Evolutionary conservation across 2,113 vertebrate species (phyloP).

Genomic region (Electrona antarctica): DNA sequence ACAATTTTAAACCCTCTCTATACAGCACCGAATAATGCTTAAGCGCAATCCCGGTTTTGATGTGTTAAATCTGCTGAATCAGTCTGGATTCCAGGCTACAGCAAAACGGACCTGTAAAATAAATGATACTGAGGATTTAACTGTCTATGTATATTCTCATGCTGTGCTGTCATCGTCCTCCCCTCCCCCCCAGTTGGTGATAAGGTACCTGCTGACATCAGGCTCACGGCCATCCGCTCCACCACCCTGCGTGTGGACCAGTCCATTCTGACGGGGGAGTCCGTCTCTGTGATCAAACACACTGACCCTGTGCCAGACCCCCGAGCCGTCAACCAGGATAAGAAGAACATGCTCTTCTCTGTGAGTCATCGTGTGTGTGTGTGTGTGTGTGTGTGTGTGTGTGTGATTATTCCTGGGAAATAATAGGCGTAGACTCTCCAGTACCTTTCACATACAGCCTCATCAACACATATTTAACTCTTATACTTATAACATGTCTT

Average conservation of each 20-base stretch:
- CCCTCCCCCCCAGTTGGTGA: constrained; percentile 83
- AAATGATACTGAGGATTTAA: too few relatives aligned
- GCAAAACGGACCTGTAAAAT: too few relatives aligned
- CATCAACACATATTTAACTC: too few relatives aligned
- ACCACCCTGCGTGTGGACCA: constrained; percentile 92
- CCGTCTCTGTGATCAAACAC: constrained; percentile 82
- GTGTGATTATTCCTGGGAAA: background rate
- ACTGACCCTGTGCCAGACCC: constrained; percentile 82
- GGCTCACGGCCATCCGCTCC: constrained; percentile 88
- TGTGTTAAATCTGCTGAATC: too few relatives aligned
- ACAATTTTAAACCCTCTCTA: too few relatives aligned
- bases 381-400: constrained; percentile 21
- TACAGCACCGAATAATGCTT: too few relatives aligned
- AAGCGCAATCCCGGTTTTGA: too few relatives aligned
- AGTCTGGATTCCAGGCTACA: too few relatives aligned
- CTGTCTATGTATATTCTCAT: too few relatives aligned
- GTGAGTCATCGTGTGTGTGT: constrained; percentile 60
- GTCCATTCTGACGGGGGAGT: constrained; percentile 90
- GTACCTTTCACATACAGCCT: too few relatives aligned
- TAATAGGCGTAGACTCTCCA: too few relatives aligned
- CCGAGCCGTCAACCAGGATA: constrained; percentile 83
- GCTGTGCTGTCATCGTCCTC: background rate
- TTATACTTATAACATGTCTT: too few relatives aligned
- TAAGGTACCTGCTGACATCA: constrained; percentile 92
- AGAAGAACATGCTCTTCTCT: constrained; percentile 85